Percentiles rank a stretch among this genome's conserved stretches.
phyloP scores from a whole-genome alignment of 1,140 invertebrate species.

The Macrostomum lignano region DNA sequence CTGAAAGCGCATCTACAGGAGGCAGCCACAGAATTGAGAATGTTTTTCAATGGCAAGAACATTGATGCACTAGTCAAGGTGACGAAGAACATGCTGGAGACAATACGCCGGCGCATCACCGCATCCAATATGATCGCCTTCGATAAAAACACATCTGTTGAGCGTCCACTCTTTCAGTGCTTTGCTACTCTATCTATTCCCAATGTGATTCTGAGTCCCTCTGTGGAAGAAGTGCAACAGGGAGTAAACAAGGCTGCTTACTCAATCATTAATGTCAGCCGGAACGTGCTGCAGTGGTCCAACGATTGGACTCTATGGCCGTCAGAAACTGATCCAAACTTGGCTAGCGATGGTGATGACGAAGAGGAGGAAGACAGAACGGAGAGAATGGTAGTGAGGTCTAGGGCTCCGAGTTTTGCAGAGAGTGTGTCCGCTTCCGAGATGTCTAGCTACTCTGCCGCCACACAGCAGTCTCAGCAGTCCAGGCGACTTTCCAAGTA shows the following conservation, averaged over 20 bases:
- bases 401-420: too few relatives aligned
- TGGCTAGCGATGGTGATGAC: too few relatives aligned
- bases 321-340: too few relatives aligned
- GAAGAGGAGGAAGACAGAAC: too few relatives aligned
- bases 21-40: slow-evolving; percentile 16
- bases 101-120: slow-evolving; percentile 32
- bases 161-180: slow-evolving; percentile 22
- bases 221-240: slow-evolving; percentile 64
- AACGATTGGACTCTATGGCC: slow-evolving; percentile 31
- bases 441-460: too few relatives aligned
- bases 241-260: slow-evolving; percentile 49
- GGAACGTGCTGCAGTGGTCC: slow-evolving; percentile 64
- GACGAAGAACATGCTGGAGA: slow-evolving; percentile 46
- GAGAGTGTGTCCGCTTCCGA: too few relatives aligned
- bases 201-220: slow-evolving; percentile 53
- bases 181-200: slow-evolving; percentile 55
- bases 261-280: slow-evolving; percentile 51
- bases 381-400: too few relatives aligned
- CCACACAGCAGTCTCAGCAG: too few relatives aligned
- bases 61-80: slow-evolving; percentile 59
- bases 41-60: slow-evolving; percentile 25
- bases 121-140: slow-evolving; percentile 21
- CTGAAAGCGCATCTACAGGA: slow-evolving; percentile 4
- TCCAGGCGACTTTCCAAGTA: too few relatives aligned
- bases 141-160: too few relatives aligned